Conservation (phyloP, 2,797 vertebrate genomes). For the Poecilia wingei region DNA sequence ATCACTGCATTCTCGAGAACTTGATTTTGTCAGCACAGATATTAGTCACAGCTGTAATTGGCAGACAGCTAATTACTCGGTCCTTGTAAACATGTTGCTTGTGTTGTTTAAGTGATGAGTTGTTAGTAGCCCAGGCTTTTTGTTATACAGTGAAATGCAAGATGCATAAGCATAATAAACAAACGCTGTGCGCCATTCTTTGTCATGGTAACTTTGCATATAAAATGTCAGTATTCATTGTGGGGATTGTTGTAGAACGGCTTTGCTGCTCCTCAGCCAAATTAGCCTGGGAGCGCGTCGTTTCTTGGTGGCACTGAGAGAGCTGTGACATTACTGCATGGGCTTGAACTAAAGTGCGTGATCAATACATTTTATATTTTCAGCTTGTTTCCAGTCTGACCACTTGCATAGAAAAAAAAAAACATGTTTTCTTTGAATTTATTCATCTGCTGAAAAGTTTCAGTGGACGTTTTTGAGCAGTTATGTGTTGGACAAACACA, state of each 20-base stretch:
- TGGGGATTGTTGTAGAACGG: constrained; percentile 6
- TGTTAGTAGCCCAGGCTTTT: constrained; percentile 54
- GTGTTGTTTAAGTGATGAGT: constrained; percentile 55
- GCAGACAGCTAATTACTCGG: constrained; percentile 57
- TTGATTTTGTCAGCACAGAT: constrained; percentile 34
- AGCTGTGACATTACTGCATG: not conserved
- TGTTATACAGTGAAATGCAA: constrained; percentile 51
- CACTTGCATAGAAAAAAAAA: not conserved
- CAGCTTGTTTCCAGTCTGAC: not conserved
- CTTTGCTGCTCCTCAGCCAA: constrained; percentile 21
- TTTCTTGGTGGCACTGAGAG: not conserved
- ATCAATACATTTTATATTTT: not conserved
- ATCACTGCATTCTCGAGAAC: constrained; percentile 1
- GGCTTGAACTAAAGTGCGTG: not conserved
- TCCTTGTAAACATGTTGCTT: constrained; percentile 55
- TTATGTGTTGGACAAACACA: not conserved
- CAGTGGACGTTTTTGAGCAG: not conserved
- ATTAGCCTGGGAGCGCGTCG: constrained; percentile 9
- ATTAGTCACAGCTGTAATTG: constrained; percentile 57
- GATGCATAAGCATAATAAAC: constrained; percentile 53
- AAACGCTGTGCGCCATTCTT: constrained; percentile 27
- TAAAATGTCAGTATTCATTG: constrained; percentile 28
- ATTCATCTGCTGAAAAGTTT: not conserved
- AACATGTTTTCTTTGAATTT: not conserved
- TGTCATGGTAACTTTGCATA: constrained; percentile 12